Evolutionary conservation across 2,113 vertebrate genomes (phyloP).

Genomic region (Holacanthus passer): DNA sequence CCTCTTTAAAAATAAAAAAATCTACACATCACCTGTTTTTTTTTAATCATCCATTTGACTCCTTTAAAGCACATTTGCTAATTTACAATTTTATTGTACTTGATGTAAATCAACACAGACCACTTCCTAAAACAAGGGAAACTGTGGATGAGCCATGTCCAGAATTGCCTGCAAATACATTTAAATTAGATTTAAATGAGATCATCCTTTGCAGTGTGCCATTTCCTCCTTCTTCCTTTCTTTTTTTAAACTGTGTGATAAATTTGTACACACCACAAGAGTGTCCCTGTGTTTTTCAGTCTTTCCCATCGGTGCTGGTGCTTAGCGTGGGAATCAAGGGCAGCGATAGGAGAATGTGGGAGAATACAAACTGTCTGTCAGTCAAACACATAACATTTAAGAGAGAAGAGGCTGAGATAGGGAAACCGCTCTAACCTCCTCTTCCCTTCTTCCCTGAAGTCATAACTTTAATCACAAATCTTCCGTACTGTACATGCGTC

Average conservation of each 20-base stretch:
- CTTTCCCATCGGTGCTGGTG: conserved; percentile 72
- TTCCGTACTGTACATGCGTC: conserved; percentile 3
- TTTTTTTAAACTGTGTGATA: conserved; percentile 12
- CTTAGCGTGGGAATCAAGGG: conserved; percentile 81
- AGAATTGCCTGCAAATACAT: background rate
- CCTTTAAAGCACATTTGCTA: background rate
- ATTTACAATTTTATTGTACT: background rate
- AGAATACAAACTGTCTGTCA: conserved; percentile 59
- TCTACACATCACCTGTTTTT: background rate
- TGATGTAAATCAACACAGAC: too few relatives aligned
- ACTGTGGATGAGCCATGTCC: background rate
- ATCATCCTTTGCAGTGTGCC: conserved; percentile 25
- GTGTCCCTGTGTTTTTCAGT: conserved; percentile 66
- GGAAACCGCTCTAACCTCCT: background rate
- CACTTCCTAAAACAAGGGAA: background rate
- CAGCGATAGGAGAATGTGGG: conserved; percentile 76
- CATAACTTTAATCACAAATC: conserved; percentile 16
- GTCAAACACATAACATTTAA: conserved; percentile 64
- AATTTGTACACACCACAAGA: conserved; percentile 51
- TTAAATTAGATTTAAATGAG: conserved; percentile 10
- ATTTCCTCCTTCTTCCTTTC: conserved; percentile 19
- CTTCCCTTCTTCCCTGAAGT: background rate
- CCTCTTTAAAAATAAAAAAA: background rate
- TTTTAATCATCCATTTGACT: background rate
- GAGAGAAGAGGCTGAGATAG: conserved; percentile 31